Conservation (phyloP, 2,888 invertebrate genomes). For the Agrotis clavis region DNA sequence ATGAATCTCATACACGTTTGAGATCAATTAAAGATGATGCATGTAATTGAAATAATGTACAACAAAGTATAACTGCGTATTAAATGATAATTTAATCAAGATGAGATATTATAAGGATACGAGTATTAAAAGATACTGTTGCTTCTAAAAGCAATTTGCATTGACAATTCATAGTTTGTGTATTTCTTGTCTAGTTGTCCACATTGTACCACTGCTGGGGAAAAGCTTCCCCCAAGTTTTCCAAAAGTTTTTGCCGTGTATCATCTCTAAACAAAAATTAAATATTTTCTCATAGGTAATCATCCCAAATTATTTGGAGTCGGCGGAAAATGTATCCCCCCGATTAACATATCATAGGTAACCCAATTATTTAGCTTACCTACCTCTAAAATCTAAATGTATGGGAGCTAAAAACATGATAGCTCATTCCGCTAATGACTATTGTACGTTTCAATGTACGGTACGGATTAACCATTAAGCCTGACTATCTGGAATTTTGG, state of each 20-base stretch:
- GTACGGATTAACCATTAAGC: slow-evolving; percentile 63
- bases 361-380: slow-evolving; percentile 44
- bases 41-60: slow-evolving; percentile 22
- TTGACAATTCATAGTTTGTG: too few relatives aligned
- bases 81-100: slow-evolving; percentile 19
- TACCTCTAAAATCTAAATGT: slow-evolving; percentile 33
- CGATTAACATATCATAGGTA: background rate
- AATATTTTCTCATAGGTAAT: too few relatives aligned
- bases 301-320: background rate
- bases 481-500: slow-evolving; percentile 61
- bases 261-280: too few relatives aligned
- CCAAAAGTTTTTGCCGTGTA: too few relatives aligned
- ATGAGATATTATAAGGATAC: slow-evolving; percentile 5
- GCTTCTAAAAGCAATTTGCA: background rate
- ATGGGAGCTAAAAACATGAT: slow-evolving; percentile 44
- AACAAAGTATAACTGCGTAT: slow-evolving; percentile 8
- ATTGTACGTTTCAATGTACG: slow-evolving; percentile 56
- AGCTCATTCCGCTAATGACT: slow-evolving; percentile 66
- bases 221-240: too few relatives aligned
- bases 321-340: background rate
- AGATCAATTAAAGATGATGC: slow-evolving; percentile 44
- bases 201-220: too few relatives aligned
- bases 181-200: too few relatives aligned
- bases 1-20: slow-evolving; percentile 40
- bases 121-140: background rate